Evolutionary conservation across 35 echinoderm and acorn worm species (phyloP), one percentile per base, ranked within the genome.

Genomic region (Hemicentrotus pulcherrimus): DNA sequence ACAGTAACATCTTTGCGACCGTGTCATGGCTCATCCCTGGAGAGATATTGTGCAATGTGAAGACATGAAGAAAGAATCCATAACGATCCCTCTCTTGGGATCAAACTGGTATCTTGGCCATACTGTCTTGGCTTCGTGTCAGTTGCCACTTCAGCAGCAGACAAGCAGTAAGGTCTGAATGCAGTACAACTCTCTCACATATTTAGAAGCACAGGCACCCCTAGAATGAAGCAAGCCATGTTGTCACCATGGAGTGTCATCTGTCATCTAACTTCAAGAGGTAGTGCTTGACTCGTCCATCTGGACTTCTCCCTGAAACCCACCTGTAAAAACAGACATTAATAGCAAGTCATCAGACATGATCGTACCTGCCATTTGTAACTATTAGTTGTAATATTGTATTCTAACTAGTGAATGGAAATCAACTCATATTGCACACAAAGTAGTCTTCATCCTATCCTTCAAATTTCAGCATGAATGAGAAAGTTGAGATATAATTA

Each of bases 211-310:
- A 59, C 52, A 59, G 52, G 9, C 11, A 59, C 52, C 52, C 4
- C 12, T 59, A 59, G 11, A 59, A 78, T 78, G 65, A 78, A 78
- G 65, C 61, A 71, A 71, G 61, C 24, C 2, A n/a, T 78, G 65
- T 78, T 28, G 61, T 18, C 16, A 12, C 88, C n/a, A 47, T 90
- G 88, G 32, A 5, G 32, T 30, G 12, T 47, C 88, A 33, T 47
- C 46, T 90, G 88, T 46, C 88, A 86, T 96, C 95, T 22, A 96
- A 88, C 86, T 86, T 86, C 46, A 96, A 91, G 32, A 86, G 95
- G 48, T 96, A 96, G 52, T 96, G 95, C 85, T 96, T 96, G 11
- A 96, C 92, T 47, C 93, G 70, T 78, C 95, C 95, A 96, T 96
- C 95, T 88, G 91, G 92, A 48, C 95, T 96, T 31, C 95, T 94